Evolutionary conservation across 2,797 vertebrate species (phyloP).

Genomic region (Darevskia nairensis): DNA sequence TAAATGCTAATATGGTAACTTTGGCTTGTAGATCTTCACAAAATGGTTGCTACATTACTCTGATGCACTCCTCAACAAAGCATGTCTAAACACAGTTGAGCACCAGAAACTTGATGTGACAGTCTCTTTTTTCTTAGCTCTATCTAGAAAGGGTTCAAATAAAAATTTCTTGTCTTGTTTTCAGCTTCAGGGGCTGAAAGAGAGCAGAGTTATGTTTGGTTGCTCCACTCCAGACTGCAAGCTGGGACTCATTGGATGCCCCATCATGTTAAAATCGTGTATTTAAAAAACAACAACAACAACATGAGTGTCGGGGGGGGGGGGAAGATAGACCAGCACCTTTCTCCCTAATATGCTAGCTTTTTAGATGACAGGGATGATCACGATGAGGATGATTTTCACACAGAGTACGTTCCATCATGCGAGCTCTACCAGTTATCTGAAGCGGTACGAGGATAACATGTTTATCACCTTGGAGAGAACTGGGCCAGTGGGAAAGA

Average conservation of each 20-base stretch:
- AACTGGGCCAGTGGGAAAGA: constrained; percentile 52
- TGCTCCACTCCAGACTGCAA: not conserved
- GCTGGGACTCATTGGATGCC: not conserved
- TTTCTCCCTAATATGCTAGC: not conserved
- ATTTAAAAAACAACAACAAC: no score
- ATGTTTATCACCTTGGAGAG: not conserved
- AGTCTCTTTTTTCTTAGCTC: not conserved
- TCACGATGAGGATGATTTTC: not conserved
- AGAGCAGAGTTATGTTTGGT: not conserved
- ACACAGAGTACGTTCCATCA: not conserved
- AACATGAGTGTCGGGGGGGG: no score
- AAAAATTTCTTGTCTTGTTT: not conserved
- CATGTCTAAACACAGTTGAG: no score
- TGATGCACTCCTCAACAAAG: not conserved
- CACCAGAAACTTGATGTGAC: not conserved
- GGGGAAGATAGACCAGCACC: not conserved
- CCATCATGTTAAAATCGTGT: not conserved
- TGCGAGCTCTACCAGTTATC: not conserved
- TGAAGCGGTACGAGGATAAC: not conserved
- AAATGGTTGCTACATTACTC: not conserved
- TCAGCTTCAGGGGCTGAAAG: not conserved
- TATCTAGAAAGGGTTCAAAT: not conserved
- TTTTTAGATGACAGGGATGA: not conserved
- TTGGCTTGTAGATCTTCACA: not conserved
- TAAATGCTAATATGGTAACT: not conserved